Conservation (phyloP, 1,140 invertebrate genomes). For the Anoplolepis gracilipes region DNA sequence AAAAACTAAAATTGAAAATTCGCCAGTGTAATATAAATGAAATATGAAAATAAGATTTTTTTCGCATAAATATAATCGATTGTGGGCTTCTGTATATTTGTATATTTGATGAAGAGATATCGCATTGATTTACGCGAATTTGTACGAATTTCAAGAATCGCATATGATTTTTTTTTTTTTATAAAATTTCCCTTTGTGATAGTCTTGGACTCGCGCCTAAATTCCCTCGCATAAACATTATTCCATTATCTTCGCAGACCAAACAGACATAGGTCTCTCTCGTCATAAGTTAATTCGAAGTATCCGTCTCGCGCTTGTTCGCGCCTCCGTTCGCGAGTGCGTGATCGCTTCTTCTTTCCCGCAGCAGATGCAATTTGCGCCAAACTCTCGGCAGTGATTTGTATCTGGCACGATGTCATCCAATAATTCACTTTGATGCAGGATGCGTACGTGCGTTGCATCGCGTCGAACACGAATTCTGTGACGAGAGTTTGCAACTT, state of each 20-base stretch:
- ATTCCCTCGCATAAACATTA: constrained; percentile 16
- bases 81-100: no score
- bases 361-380: constrained; percentile 7
- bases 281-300: constrained; percentile 44
- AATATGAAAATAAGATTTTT: no score
- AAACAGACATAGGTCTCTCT: constrained; percentile 39
- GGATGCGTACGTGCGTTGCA: constrained; percentile 11
- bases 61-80: no score
- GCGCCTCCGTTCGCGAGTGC: neutral
- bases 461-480: neutral
- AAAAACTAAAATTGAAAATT: neutral
- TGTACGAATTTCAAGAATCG: neutral
- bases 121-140: neutral
- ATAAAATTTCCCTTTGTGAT: neutral
- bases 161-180: neutral
- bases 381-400: constrained; percentile 35
- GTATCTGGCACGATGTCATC: constrained; percentile 17
- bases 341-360: constrained; percentile 1
- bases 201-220: constrained; percentile 30
- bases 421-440: constrained; percentile 36
- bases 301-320: constrained; percentile 34
- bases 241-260: constrained; percentile 50
- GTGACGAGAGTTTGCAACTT: constrained; percentile 16
- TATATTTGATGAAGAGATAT: no score
- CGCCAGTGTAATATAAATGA: no score